Evolutionary conservation across 2,888 invertebrate species (phyloP).

Genomic region (Lasioglossum leucozonium): DNA sequence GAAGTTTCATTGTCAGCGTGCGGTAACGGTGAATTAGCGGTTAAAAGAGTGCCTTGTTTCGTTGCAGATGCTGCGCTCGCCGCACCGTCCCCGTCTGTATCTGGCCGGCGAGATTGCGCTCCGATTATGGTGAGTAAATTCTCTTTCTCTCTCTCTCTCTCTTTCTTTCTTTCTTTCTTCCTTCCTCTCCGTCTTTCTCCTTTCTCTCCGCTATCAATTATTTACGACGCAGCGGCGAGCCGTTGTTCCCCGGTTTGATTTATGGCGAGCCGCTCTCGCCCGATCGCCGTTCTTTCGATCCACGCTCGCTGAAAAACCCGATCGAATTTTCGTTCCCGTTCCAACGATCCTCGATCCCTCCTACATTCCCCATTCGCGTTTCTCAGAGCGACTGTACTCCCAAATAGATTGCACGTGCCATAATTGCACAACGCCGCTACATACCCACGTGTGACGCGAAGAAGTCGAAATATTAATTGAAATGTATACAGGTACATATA

Average conservation of each 20-base stretch:
- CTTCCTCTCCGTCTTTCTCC: conserved; percentile 17
- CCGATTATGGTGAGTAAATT: conserved; percentile 79
- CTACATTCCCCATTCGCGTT: neutral
- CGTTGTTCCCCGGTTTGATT: conserved; percentile 39
- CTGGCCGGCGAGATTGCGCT: conserved; percentile 74
- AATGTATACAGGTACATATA: neutral
- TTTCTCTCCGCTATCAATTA: conserved; percentile 59
- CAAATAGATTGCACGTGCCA: neutral
- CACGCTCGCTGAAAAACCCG: neutral
- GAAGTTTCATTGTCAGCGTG: conserved; percentile 51
- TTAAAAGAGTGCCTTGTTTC: conserved; percentile 55
- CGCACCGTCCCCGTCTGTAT: conserved; percentile 69
- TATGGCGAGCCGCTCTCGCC: conserved; percentile 13
- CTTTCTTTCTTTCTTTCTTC: neutral
- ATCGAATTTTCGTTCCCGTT: conserved; percentile 19
- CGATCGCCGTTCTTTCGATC: conserved; percentile 24
- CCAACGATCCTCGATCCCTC: neutral
- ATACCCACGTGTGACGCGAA: neutral
- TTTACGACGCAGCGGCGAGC: conserved; percentile 54
- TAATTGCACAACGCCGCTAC: neutral
- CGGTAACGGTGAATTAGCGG: conserved; percentile 69
- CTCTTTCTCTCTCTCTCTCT: conserved; percentile 1
- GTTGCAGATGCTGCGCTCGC: conserved; percentile 77
- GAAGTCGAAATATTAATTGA: neutral
- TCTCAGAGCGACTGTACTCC: neutral